Percentiles rank a stretch among this genome's conserved stretches.
These are phyloP conservation scores for Seriola dumerili DNA, from an alignment of 2,113 vertebrate genomes.

Conservation along the genomic window DNA sequence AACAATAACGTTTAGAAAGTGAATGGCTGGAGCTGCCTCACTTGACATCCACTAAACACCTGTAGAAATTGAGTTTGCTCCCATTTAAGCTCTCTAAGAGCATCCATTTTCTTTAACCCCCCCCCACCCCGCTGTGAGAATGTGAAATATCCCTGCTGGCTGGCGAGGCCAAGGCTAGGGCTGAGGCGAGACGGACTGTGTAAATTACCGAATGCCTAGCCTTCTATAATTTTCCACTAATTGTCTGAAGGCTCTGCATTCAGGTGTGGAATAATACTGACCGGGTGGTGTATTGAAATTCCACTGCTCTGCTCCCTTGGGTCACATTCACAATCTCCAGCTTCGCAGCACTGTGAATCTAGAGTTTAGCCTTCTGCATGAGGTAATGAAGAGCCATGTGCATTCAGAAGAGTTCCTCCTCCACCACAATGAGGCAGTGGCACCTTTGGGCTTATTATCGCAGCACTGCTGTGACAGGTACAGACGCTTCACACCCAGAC, in stretches of 20 bases:
- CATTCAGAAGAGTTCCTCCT: slow-evolving; percentile 70
- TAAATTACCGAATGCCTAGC: slow-evolving; percentile 70
- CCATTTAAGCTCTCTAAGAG: slow-evolving; percentile 57
- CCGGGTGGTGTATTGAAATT: slow-evolving; percentile 74
- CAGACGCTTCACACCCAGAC: slow-evolving; percentile 59
- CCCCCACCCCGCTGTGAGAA: slow-evolving; percentile 58
- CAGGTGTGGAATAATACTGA: slow-evolving; percentile 79
- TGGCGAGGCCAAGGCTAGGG: slow-evolving; percentile 55
- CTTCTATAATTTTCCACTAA: slow-evolving; percentile 79
- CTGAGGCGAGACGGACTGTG: slow-evolving; percentile 64
- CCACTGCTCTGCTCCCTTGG: slow-evolving; percentile 66
- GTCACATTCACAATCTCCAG: slow-evolving; percentile 74
- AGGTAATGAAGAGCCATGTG: slow-evolving; percentile 77
- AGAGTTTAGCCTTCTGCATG: slow-evolving; percentile 74
- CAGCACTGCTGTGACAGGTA: slow-evolving; percentile 70
- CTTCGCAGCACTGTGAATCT: slow-evolving; percentile 62
- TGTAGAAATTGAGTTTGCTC: slow-evolving; percentile 67
- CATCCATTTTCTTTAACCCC: slow-evolving; percentile 57
- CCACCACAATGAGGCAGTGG: slow-evolving; percentile 51
- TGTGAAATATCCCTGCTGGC: slow-evolving; percentile 65
- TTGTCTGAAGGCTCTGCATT: slow-evolving; percentile 80
- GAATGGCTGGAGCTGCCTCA: slow-evolving; percentile 46
- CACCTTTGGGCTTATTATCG: slow-evolving; percentile 80
- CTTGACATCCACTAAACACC: slow-evolving; percentile 65
- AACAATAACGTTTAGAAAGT: slow-evolving; percentile 57